Evolutionary conservation across 1,140 invertebrate genomes (phyloP).

Genomic region (Trichonephila clavipes): DNA sequence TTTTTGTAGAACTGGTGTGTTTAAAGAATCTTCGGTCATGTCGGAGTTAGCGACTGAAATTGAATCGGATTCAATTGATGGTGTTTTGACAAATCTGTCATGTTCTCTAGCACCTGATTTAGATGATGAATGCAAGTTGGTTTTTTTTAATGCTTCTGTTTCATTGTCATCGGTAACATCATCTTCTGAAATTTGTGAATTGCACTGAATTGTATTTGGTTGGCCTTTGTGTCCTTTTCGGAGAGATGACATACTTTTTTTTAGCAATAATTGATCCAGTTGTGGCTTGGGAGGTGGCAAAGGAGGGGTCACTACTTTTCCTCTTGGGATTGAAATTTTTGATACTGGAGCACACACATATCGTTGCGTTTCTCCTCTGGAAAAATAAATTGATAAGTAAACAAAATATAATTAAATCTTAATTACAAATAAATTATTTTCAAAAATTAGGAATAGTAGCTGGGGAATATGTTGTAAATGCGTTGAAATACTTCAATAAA

Average conservation of each 20-base stretch:
- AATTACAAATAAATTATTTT: neutral
- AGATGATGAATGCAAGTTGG: neutral
- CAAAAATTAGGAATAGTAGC: no score
- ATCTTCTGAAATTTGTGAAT: neutral
- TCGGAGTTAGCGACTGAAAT: conserved; percentile 71
- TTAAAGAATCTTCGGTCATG: conserved; percentile 75
- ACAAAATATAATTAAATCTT: no score
- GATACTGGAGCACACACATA: conserved; percentile 43
- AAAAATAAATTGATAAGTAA: conserved; percentile 15
- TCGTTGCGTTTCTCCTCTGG: conserved; percentile 40
- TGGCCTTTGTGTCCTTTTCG: neutral
- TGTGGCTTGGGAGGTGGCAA: conserved; percentile 69
- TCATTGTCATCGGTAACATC: neutral
- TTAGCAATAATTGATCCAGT: conserved; percentile 36
- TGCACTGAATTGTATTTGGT: neutral
- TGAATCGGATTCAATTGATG: conserved; percentile 71
- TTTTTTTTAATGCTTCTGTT: neutral
- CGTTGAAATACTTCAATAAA: no score
- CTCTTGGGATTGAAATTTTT: conserved; percentile 17
- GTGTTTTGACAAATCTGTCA: conserved; percentile 9
- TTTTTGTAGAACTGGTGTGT: conserved; percentile 21
- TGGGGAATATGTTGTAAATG: no score
- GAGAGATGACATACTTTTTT: conserved; percentile 26
- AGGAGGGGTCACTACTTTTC: conserved; percentile 62
- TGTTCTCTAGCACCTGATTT: neutral